Conservation (phyloP, 2,888 invertebrate species). For the Dusona sp. region DNA sequence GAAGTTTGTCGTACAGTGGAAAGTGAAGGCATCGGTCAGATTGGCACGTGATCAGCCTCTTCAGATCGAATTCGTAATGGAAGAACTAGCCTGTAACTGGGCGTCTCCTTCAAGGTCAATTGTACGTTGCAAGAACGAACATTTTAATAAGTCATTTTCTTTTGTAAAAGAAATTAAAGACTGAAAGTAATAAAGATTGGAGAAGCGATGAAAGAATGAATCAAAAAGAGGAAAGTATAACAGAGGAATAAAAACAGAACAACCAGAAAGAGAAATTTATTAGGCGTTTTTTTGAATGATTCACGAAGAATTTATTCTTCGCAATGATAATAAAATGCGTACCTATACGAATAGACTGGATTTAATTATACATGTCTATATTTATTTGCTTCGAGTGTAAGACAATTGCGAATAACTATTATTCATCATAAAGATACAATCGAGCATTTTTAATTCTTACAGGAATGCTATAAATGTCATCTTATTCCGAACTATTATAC, state of each 20-base stretch:
- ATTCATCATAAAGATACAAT: neutral
- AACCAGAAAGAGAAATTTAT: neutral
- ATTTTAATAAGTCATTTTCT: neutral
- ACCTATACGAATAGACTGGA: neutral
- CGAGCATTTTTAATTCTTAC: neutral
- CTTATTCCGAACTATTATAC: neutral
- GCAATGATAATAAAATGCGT: neutral
- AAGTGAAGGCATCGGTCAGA: slow-evolving; percentile 54
- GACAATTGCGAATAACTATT: neutral
- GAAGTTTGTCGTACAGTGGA: slow-evolving; percentile 46
- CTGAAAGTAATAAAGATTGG: neutral
- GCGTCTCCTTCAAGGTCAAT: slow-evolving; percentile 40
- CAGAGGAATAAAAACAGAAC: neutral
- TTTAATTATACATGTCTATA: neutral
- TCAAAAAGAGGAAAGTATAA: neutral
- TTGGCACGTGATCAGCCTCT: slow-evolving; percentile 15
- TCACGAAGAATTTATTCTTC: neutral
- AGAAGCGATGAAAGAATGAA: neutral
- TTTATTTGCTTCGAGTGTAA: neutral
- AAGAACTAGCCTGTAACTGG: slow-evolving; percentile 36
- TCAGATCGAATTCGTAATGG: slow-evolving; percentile 44
- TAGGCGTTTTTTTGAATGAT: neutral
- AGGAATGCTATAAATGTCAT: neutral
- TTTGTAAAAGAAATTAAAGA: neutral
- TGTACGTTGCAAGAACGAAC: slow-evolving; percentile 25